Conservation (phyloP, 2,888 invertebrate species). For the Aporophyla nigra region DNA sequence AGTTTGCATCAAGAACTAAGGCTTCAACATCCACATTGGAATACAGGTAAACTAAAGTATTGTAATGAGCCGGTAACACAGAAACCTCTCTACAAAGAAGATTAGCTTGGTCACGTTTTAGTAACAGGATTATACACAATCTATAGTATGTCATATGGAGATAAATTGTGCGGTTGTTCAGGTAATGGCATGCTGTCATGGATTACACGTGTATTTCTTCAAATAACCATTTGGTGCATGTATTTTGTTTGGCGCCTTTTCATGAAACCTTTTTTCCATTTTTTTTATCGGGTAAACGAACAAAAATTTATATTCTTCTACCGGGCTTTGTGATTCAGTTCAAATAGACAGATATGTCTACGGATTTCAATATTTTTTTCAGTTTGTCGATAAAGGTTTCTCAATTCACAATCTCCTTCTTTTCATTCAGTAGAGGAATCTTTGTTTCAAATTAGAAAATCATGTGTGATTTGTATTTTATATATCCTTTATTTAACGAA, state of each 20-base stretch:
- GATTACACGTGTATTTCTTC: constrained; percentile 25
- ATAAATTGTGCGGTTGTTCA: constrained; percentile 59
- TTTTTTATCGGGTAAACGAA: too few species aligned
- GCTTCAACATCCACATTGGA: constrained; percentile 34
- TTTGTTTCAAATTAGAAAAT: background rate
- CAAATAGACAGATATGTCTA: too few species aligned
- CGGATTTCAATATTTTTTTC: background rate
- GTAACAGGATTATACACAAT: constrained; percentile 75
- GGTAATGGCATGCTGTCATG: constrained; percentile 47
- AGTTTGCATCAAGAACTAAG: constrained; percentile 27
- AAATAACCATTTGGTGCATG: background rate
- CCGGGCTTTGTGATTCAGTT: too few species aligned
- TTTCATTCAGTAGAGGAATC: background rate
- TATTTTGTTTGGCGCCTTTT: background rate
- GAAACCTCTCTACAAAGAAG: constrained; percentile 73
- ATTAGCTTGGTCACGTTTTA: constrained; percentile 75
- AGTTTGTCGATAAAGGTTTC: background rate
- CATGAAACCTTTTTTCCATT: too few species aligned
- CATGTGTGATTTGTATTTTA: background rate
- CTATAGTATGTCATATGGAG: constrained; percentile 68
- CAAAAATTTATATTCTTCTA: too few species aligned
- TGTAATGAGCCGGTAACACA: constrained; percentile 61
- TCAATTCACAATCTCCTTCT: background rate
- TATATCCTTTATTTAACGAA: background rate
- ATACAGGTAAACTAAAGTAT: constrained; percentile 52